Evolutionary conservation across 2,797 vertebrate species (phyloP).

Genomic region (Spatula versicolor): DNA sequence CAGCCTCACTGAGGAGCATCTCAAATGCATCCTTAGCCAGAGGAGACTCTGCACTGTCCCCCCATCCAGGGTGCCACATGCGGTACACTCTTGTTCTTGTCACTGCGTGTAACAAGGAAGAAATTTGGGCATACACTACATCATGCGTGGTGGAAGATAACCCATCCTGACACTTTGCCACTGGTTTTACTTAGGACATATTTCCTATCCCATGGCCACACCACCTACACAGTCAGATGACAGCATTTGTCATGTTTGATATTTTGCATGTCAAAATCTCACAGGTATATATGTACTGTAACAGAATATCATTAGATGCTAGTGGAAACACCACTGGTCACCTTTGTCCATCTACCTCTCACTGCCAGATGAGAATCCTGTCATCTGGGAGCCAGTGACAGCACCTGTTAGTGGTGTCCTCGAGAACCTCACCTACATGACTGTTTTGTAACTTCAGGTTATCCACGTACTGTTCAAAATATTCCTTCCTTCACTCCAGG

Average conservation of each 20-base stretch:
- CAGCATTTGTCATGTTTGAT: not conserved
- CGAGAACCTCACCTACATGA: not conserved
- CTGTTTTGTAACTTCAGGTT: not conserved
- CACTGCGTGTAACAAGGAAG: not conserved
- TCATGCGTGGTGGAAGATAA: not conserved
- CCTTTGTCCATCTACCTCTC: not conserved
- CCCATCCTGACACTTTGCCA: not conserved
- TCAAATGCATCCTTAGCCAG: not conserved
- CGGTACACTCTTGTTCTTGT: not conserved
- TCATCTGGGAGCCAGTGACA: not conserved
- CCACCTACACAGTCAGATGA: not conserved
- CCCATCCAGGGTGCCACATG: fast-evolving
- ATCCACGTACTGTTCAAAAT: not conserved
- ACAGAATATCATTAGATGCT: not conserved
- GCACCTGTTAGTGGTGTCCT: not conserved
- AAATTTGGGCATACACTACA: fast-evolving
- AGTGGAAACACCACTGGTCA: not conserved
- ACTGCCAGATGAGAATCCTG: not conserved
- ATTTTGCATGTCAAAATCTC: not conserved
- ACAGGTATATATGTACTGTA: not conserved
- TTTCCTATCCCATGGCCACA: not conserved
- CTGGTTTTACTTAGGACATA: not conserved
- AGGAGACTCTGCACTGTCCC: not conserved
- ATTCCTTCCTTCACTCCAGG: not conserved
- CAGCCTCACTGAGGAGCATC: not conserved